These are phyloP conservation scores for Popillia japonica DNA, from an alignment of 1,140 invertebrate genomes.

Conservation along the genomic window DNA sequence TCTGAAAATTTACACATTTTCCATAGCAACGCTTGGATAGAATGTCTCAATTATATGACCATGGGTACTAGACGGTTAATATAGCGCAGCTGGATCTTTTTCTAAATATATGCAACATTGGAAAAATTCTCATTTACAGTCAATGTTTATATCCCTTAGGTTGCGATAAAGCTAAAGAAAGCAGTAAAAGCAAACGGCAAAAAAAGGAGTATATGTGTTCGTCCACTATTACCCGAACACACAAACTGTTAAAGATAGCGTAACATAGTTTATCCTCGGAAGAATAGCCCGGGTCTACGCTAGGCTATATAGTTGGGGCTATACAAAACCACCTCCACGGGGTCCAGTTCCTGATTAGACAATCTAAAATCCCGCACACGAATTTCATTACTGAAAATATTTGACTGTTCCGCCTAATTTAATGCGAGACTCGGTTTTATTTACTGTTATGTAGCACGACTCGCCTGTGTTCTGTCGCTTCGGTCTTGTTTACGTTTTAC, in stretches of 20 bases:
- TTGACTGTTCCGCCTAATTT: constrained; percentile 31
- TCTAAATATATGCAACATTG: background rate
- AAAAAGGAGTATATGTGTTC: background rate
- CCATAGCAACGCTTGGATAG: too few relatives aligned
- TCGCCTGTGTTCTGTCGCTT: background rate
- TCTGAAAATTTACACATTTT: too few relatives aligned
- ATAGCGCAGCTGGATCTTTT: too few relatives aligned
- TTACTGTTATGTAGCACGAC: constrained; percentile 31
- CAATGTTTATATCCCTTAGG: background rate
- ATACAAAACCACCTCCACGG: background rate
- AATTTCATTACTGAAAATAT: constrained; percentile 34
- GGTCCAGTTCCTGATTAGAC: constrained; percentile 25
- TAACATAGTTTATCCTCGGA: background rate
- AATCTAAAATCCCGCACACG: constrained; percentile 33
- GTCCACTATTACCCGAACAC: background rate
- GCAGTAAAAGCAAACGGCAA: background rate
- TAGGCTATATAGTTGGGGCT: background rate
- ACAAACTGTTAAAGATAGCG: constrained; percentile 14
- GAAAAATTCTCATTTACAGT: background rate
- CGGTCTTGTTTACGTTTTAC: constrained; percentile 29
- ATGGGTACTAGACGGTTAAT: too few relatives aligned
- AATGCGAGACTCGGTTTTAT: constrained; percentile 30
- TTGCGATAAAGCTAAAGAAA: background rate
- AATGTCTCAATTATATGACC: too few relatives aligned
- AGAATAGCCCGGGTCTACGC: constrained; percentile 16